Base-by-base conservation (phyloP, 2,888 invertebrate genomes). In the Yponomeuta sedellus region DNA sequence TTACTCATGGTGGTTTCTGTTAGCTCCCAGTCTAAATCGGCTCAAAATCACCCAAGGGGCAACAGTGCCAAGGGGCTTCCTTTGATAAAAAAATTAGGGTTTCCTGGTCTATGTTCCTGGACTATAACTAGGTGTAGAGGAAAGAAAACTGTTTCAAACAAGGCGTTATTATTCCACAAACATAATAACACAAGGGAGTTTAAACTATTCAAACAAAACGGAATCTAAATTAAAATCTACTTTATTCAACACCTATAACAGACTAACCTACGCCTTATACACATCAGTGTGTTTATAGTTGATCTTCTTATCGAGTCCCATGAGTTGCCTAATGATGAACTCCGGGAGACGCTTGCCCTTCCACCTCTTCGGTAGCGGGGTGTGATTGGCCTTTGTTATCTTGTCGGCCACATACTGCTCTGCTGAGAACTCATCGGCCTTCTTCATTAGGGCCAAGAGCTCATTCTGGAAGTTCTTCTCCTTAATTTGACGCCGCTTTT, bases 401-500 rank as follows among this genome's bases (percentile, higher is more conserved):
- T 94, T 94, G 22, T 93, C 92, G 0, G 89, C 81, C 0, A 97
- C 96, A 78, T 95, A 96, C 64, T 92, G 79, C 71, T 94, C 94
- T 0, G 97, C 95, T 68, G 95, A 93, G 83, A 97, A 97, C 66
- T 92, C 91, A 70, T 96, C 94, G 0, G 96, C 97, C 61, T 92
- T 87, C 79, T 94, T 94, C 12, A 96, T 93, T 79, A 95, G 92
- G 0, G 92, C 87, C 67, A 96, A 85, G 0, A 97, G 87, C 66
- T 92, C 92, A 0, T 93, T 94, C 75, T 97, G 95, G 83, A 97
- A 97, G 6, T 82, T 86, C 76, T 95, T 97, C 77, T 97, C 97
- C 78, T 95, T 97, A 62, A 91, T 91, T 77, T 94, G 86, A 76
- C 95, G 94, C 65, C 96, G 92, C 22, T 92, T 93, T 74, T 94